Evolutionary conservation across 2,888 invertebrate genomes (phyloP), one percentile per base, ranked within the genome.

Genomic region (Scaptomyza flava): DNA sequence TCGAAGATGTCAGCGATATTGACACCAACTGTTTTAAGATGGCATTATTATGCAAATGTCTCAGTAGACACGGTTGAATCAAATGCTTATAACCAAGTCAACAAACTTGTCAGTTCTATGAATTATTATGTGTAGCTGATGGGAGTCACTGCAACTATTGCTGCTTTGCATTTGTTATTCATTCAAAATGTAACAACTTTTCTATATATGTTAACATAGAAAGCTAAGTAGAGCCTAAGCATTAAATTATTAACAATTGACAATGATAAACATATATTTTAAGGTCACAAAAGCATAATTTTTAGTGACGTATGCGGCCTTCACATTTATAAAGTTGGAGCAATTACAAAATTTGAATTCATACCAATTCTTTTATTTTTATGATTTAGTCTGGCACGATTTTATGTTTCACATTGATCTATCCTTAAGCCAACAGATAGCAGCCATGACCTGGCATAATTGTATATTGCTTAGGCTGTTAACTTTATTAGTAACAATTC

Each of bases 21-120:
- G 57, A 65, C 56, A 43, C 48, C 56, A 54, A 64, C 42, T 42
- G 52, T 57, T 52, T 65, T 43, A 27, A 43, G 14, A 61, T 71
- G 57, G 33, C 51, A 59, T 61, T 59, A 72, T 63, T 50, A 72
- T 76, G 77, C 56, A 60, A 65, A 72, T 69, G 20, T 14, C 48
- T 8, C 8, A 20, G 5, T 11, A 33, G n/a, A 33, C 56, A 51
- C 33, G 53, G 8, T 38, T 6, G 59, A 38, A 68, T 46, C 17
- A 17, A 17, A 17, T 17, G 17, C 17, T 17, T 17, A 17, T 17
- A 17, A 17, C 31, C 23, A 36, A 54, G 20, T 60, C 38, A 50
- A 34, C 17, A 27, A 36, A n/a, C 4, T 11, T 47, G 14, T 14
- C 9, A 11, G 14, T 11, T 30, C 23, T 9, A 46, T n/a, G n/a